Evolutionary conservation across 1,140 invertebrate species (phyloP).

Genomic region (Apocrypta bakeri): DNA sequence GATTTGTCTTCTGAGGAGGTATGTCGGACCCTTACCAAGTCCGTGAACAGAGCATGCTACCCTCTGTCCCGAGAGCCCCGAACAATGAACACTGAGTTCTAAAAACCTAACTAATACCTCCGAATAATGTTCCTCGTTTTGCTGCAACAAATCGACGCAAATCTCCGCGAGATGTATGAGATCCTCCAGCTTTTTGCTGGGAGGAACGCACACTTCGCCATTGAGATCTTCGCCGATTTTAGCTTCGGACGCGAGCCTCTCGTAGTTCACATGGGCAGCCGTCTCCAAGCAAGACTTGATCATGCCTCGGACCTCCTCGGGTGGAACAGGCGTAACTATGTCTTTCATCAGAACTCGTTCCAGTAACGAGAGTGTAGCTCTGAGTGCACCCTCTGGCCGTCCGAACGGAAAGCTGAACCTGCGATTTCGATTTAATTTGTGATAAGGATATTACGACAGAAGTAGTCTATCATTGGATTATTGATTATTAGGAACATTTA

Average conservation of each 20-base stretch:
- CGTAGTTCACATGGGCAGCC: slow-evolving; percentile 98
- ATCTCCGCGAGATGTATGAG: slow-evolving; percentile 97
- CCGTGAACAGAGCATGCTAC: slow-evolving; percentile 57
- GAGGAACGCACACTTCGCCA: slow-evolving; percentile 86
- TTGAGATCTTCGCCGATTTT: slow-evolving; percentile 96
- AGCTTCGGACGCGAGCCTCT: slow-evolving; percentile 94
- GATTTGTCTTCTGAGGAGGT: slow-evolving; percentile 68
- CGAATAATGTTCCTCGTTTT: slow-evolving; percentile 99
- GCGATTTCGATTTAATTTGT: not conserved
- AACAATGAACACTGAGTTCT: slow-evolving; percentile 69
- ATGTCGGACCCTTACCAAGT: slow-evolving; percentile 64
- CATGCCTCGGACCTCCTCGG: slow-evolving; percentile 95
- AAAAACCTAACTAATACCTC: slow-evolving; percentile 87
- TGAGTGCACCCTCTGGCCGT: slow-evolving; percentile 96
- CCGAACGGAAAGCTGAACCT: slow-evolving; percentile 99
- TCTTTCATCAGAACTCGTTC: slow-evolving; percentile 99
- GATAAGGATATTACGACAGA: too few relatives aligned
- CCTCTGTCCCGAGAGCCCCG: slow-evolving; percentile 68
- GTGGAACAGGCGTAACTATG: slow-evolving; percentile 96
- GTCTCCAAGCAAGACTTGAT: slow-evolving; percentile 98
- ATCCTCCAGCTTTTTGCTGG: slow-evolving; percentile 95
- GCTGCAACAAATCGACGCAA: slow-evolving; percentile 98
- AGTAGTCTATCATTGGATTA: too few relatives aligned
- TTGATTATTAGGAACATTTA: slow-evolving; percentile 66
- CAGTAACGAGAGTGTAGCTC: slow-evolving; percentile 95